Conservation (phyloP, 2,888 invertebrate species). For the Anaspis maculata region DNA sequence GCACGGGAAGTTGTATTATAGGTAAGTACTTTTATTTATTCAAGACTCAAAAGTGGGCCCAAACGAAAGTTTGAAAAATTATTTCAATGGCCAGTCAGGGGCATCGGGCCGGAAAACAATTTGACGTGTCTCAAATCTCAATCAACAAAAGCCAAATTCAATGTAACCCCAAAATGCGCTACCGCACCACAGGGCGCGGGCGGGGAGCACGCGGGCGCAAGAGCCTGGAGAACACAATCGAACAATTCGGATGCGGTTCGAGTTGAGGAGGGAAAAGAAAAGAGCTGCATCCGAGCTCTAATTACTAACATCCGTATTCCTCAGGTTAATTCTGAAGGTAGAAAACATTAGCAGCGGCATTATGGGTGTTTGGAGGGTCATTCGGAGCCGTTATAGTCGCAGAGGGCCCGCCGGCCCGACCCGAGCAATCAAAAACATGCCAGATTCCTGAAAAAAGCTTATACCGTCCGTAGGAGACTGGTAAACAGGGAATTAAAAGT, state of each 20-base stretch:
- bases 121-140: constrained; percentile 25
- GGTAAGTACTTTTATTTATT: no score
- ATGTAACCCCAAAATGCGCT: constrained; percentile 17
- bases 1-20: no score
- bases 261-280: constrained; percentile 20
- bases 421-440: constrained; percentile 51
- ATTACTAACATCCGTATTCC: constrained; percentile 48
- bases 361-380: constrained; percentile 63
- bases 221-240: constrained; percentile 17
- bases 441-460: constrained; percentile 36
- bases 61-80: no score
- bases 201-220: neutral
- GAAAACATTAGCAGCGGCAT: constrained; percentile 56
- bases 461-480: constrained; percentile 30
- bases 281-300: constrained; percentile 45
- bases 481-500: constrained; percentile 36
- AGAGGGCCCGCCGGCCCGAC: constrained; percentile 52
- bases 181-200: neutral
- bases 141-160: constrained; percentile 24
- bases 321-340: constrained; percentile 39
- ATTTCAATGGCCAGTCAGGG: no score
- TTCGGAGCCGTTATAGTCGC: constrained; percentile 58
- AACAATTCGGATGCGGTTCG: constrained; percentile 21
- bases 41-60: no score
- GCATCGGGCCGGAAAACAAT: no score